Percentiles rank a stretch among this genome's conserved stretches.
These are phyloP conservation scores for Cerastis leucographa DNA, from an alignment of 2,888 invertebrate genomes.

Conservation along the genomic window DNA sequence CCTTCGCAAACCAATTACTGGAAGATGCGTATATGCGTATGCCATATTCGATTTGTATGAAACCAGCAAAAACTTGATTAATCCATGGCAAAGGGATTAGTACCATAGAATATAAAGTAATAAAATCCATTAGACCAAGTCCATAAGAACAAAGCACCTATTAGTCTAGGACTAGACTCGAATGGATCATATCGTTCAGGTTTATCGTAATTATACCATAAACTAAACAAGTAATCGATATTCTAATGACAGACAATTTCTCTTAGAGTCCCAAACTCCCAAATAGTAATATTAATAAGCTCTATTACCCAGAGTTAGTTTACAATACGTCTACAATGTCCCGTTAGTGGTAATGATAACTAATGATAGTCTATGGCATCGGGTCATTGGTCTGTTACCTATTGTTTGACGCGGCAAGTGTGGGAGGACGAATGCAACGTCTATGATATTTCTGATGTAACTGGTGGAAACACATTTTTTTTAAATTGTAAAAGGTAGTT, in stretches of 20 bases:
- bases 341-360: slow-evolving; percentile 4
- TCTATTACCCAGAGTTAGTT: background rate
- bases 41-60: slow-evolving; percentile 7
- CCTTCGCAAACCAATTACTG: slow-evolving; percentile 25
- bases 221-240: slow-evolving; percentile 11
- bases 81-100: background rate
- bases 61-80: background rate
- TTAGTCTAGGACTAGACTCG: background rate
- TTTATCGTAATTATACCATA: slow-evolving; percentile 11
- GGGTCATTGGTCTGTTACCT: slow-evolving; percentile 18
- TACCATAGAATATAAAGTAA: slow-evolving; percentile 1
- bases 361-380: slow-evolving; percentile 5
- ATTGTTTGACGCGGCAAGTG: slow-evolving; percentile 23
- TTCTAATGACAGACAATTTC: slow-evolving; percentile 1
- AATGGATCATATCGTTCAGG: background rate
- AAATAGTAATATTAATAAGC: background rate
- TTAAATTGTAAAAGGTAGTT: background rate
- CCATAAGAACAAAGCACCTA: slow-evolving; percentile 18
- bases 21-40: too few relatives aligned
- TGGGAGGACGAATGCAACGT: slow-evolving; percentile 10
- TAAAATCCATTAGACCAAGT: slow-evolving; percentile 15
- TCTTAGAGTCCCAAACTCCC: background rate
- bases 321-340: background rate
- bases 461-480: background rate
- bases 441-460: slow-evolving; percentile 8